These are phyloP conservation scores for Apodemus agrarius DNA, from an alignment of 2,797 vertebrate species.

Conservation along the genomic window DNA sequence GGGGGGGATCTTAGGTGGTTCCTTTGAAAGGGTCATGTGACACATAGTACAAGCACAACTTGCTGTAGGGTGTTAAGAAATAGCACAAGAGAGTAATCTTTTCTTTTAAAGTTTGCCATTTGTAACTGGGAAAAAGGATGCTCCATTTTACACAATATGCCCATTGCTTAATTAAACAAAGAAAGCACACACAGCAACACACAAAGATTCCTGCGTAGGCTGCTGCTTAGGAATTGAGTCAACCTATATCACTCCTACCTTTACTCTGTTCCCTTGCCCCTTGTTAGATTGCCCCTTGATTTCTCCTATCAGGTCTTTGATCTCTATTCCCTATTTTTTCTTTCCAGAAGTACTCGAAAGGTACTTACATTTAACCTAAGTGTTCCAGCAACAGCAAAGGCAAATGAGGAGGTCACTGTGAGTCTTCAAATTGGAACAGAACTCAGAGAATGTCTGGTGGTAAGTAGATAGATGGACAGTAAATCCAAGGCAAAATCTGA, in stretches of 20 bases:
- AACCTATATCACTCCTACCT: too few species aligned
- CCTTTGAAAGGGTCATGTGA: not conserved
- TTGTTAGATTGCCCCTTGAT: too few species aligned
- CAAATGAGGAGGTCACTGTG: rapidly evolving
- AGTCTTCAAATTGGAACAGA: rapidly evolving
- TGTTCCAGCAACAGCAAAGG: rapidly evolving
- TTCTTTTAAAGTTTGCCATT: not conserved
- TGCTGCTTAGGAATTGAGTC: not conserved
- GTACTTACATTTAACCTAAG: rapidly evolving
- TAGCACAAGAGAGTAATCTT: not conserved
- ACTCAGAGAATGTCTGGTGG: slow-evolving; percentile 67
- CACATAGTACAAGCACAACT: not conserved
- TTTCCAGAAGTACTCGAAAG: not conserved
- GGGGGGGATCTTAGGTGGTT: not conserved
- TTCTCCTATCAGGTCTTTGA: not conserved
- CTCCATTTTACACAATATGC: not conserved
- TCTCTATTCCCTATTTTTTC: not conserved
- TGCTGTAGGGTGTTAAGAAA: not conserved
- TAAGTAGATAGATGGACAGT: slow-evolving; percentile 16
- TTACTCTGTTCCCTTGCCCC: rapidly evolving
- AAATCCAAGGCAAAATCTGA: not conserved
- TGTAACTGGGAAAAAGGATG: not conserved
- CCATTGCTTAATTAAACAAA: slow-evolving; percentile 1
- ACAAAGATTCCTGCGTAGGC: not conserved
- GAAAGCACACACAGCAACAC: not conserved